Evolutionary conservation across 2,113 vertebrate genomes (phyloP).

Genomic region (Sciurus niger): DNA sequence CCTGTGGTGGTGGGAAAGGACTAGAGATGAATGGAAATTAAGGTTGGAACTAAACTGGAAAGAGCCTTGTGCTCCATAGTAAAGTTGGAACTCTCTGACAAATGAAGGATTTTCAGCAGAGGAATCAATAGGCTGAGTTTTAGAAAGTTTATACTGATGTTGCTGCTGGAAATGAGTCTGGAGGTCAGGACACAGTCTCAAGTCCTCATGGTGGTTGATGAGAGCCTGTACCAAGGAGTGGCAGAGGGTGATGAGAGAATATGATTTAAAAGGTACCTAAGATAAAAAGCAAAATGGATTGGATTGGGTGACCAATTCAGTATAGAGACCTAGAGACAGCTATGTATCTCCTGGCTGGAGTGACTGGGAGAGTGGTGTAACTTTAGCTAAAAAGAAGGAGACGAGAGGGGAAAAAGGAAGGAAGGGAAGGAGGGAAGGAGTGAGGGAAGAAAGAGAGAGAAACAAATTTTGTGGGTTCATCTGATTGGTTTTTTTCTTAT

Average conservation of each 20-base stretch:
- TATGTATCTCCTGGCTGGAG: neutral
- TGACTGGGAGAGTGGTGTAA: neutral
- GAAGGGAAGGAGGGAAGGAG: too few species aligned
- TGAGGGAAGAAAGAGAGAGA: fast-evolving
- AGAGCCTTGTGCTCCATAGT: neutral
- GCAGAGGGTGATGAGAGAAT: neutral
- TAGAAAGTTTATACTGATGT: neutral
- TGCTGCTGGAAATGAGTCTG: neutral
- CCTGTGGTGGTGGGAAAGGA: neutral
- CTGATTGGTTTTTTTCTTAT: neutral
- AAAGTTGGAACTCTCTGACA: neutral
- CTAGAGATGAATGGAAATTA: neutral
- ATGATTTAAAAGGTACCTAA: neutral
- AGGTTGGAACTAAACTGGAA: neutral
- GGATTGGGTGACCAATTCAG: neutral
- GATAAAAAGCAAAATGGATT: neutral
- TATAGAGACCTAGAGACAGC: neutral
- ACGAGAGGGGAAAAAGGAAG: neutral
- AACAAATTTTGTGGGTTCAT: neutral
- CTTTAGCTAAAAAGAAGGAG: neutral
- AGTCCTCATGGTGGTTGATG: neutral
- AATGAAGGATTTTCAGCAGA: neutral
- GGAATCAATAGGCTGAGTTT: neutral
- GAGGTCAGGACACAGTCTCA: neutral
- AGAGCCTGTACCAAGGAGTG: neutral